phyloP scores from a whole-genome alignment of 2,113 vertebrate species.

The Salminus brasiliensis region DNA sequence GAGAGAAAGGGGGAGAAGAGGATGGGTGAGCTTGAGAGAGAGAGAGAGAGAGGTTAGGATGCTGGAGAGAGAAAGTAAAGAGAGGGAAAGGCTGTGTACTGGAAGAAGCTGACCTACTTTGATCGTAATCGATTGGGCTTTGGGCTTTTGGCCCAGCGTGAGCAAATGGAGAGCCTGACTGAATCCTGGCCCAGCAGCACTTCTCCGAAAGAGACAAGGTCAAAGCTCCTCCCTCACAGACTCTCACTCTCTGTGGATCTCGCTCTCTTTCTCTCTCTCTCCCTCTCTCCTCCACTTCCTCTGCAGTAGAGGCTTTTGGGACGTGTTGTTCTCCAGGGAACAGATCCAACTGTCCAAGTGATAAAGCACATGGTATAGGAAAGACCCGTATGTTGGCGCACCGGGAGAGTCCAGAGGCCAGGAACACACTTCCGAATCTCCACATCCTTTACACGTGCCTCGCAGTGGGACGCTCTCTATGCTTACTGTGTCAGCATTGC shows the following conservation, averaged over 20 bases:
- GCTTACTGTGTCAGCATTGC: neutral
- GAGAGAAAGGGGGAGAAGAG: neutral
- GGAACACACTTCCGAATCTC: slow-evolving; percentile 19
- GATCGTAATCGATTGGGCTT: slow-evolving; percentile 51
- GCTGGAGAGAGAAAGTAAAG: slow-evolving; percentile 3
- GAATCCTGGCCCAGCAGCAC: slow-evolving; percentile 37
- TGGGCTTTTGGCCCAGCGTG: slow-evolving; percentile 49
- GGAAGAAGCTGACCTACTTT: slow-evolving; percentile 55
- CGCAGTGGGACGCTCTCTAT: neutral
- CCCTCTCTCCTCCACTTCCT: slow-evolving; percentile 8
- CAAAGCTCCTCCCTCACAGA: slow-evolving; percentile 14
- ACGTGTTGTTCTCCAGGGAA: slow-evolving; percentile 23
- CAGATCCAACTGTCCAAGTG: slow-evolving; percentile 24
- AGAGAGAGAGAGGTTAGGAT: neutral
- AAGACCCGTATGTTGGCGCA: neutral
- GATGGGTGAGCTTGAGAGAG: neutral
- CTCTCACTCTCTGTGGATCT: slow-evolving; percentile 4
- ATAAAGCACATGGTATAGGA: slow-evolving; percentile 43
- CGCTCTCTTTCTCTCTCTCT: slow-evolving; percentile 10
- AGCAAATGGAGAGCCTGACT: slow-evolving; percentile 35
- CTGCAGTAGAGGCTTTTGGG: neutral
- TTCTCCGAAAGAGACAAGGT: slow-evolving; percentile 48
- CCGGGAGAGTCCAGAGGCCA: slow-evolving; percentile 15
- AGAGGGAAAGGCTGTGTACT: slow-evolving; percentile 2
- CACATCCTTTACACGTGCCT: slow-evolving; percentile 22